These are phyloP conservation scores for Odocoileus hemionus DNA, from an alignment of 2,113 vertebrate genomes.

Conservation along the genomic window DNA sequence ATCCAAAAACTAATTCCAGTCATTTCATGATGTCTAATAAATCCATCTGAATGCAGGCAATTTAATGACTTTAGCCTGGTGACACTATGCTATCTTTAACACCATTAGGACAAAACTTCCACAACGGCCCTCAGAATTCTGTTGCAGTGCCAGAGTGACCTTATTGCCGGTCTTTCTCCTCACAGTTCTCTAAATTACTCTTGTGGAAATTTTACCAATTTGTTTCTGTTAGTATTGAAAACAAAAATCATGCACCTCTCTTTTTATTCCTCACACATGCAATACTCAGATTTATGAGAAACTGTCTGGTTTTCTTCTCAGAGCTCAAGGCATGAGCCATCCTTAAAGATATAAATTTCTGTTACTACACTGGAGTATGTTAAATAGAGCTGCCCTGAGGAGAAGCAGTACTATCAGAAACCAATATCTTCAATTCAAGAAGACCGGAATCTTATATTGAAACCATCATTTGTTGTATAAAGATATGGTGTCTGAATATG, in stretches of 20 bases:
- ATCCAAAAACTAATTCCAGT: not conserved
- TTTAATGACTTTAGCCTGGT: not conserved
- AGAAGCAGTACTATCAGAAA: not conserved
- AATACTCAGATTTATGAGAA: conserved; percentile 30
- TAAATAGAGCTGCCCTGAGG: not conserved
- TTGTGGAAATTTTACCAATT: not conserved
- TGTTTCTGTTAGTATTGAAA: not conserved
- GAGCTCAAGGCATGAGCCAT: conserved; percentile 6
- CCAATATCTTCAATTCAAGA: not conserved
- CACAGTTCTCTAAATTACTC: not conserved
- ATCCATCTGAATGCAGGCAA: not conserved
- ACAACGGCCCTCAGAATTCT: not conserved
- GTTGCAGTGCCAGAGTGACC: not conserved
- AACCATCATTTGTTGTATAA: not conserved
- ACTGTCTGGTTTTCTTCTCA: not conserved
- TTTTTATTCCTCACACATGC: not conserved
- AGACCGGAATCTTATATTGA: not conserved
- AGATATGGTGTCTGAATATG: not conserved
- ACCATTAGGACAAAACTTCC: not conserved
- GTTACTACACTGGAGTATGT: not conserved
- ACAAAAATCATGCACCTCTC: not conserved
- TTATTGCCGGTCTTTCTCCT: not conserved
- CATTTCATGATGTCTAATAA: not conserved
- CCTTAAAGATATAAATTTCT: not conserved
- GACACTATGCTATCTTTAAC: conserved; percentile 19